Evolutionary conservation across 1,140 invertebrate genomes (phyloP), one percentile per base, ranked within the genome.

Genomic region (Contarinia nasturtii): DNA sequence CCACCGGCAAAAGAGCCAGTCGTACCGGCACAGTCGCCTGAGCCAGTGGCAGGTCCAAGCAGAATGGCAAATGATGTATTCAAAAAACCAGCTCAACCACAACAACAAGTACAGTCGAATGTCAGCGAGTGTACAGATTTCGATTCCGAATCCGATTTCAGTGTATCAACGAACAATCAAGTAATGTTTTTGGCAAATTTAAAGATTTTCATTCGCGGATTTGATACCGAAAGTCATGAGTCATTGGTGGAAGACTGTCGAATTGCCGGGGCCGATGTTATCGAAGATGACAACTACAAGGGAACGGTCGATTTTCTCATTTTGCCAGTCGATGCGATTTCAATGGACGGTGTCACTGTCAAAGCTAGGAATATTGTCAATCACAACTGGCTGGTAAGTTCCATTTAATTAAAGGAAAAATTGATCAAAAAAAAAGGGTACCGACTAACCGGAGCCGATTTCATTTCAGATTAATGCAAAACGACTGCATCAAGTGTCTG

Each of bases 301-400:
- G 71, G 68, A 49, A 58, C 71, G 7, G 65, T 74, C 20, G 75
- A 79, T 56, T 79, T 68, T 56, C 69, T 64, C 2, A 62, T 79
- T 8, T 68, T 77, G 1, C 71, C 74, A 17, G 55, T 61, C 17
- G 55, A 58, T 45, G 45, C 52, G 7, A 45, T 66, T 12, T 51
- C 63, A 3, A 58, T 60, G 2, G 48, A 54, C 4, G 43, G 49
- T 33, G 49, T 70, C 10, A 63, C 61, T 40, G 51, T 65, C 18
- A 64, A 63, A 2, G 68, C 67, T 0, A 63, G 64, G 7, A 60
- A 76, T 55, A 59, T 75, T 34, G 72, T 79, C 4, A 75, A 71
- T 3, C 59, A 71, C 51, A 56, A 76, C 18, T 79, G 69, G 55
- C 57, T 79, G 41, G 69, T 71, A 61, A 51, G 61, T 60, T 47